phyloP scores from a whole-genome alignment of 2,797 vertebrate species.

The Apogon hyalosoma region DNA sequence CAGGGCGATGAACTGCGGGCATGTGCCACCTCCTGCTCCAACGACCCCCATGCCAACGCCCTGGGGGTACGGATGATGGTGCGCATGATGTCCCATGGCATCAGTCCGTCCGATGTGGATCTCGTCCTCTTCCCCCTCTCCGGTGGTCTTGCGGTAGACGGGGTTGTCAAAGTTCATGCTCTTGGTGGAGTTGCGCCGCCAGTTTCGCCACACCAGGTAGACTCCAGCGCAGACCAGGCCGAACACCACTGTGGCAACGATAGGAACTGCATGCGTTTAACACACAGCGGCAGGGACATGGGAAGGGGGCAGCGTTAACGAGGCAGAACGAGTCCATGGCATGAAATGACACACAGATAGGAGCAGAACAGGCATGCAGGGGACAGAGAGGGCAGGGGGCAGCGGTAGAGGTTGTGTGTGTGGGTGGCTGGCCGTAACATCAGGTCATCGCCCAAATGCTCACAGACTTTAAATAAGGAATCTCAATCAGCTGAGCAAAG shows the following conservation, averaged over 20 bases:
- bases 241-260: slow-evolving; percentile 89
- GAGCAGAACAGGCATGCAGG: slow-evolving; percentile 63
- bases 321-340: slow-evolving; percentile 72
- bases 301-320: slow-evolving; percentile 75
- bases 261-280: slow-evolving; percentile 87
- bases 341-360: slow-evolving; percentile 67
- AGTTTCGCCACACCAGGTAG: slow-evolving; percentile 97
- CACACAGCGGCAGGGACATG: slow-evolving; percentile 79
- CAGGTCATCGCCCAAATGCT: background rate
- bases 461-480: background rate
- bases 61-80: slow-evolving; percentile 85
- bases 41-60: slow-evolving; percentile 85
- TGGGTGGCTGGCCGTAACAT: slow-evolving; percentile 29
- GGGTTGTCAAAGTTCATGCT: slow-evolving; percentile 99
- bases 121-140: slow-evolving; percentile 93
- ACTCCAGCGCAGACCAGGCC: slow-evolving; percentile 91
- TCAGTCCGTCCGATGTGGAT: slow-evolving; percentile 95
- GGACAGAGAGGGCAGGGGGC: slow-evolving; percentile 46
- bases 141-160: slow-evolving; percentile 95
- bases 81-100: slow-evolving; percentile 83
- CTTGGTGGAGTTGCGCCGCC: slow-evolving; percentile 96
- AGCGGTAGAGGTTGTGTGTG: slow-evolving; percentile 28
- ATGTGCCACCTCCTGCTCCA: slow-evolving; percentile 72
- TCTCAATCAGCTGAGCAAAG: slow-evolving; percentile 3
- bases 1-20: slow-evolving; percentile 85